phyloP scores from a whole-genome alignment of 1,140 invertebrate species.

The Diabrotica undecimpunctata region DNA sequence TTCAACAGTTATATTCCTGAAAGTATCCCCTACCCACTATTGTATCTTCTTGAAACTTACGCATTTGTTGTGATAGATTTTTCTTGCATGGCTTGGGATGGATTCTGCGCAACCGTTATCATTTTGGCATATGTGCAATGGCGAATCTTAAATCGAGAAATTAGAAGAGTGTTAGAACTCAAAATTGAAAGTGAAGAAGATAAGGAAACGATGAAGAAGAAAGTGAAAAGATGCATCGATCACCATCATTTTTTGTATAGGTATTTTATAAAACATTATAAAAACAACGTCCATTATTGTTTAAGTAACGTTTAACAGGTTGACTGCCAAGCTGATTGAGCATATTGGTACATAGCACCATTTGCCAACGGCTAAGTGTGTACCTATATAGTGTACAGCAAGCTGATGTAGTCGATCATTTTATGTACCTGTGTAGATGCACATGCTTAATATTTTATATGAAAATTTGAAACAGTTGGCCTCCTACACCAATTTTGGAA shows the following conservation, averaged over 20 bases:
- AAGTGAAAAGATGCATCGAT: constrained; percentile 7
- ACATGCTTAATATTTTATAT: no score
- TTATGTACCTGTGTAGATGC: no score
- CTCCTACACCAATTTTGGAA: no score
- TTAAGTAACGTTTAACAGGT: no score
- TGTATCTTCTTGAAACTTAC: neutral
- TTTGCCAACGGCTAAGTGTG: no score
- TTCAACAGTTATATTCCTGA: constrained; percentile 7
- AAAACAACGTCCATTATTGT: no score
- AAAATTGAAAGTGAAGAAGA: neutral
- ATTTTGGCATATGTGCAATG: constrained; percentile 3
- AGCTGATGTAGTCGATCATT: no score
- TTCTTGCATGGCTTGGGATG: neutral
- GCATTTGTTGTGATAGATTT: neutral
- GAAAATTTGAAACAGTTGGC: no score
- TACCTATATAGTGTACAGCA: no score
- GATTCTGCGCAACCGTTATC: neutral
- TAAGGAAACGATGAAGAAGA: neutral
- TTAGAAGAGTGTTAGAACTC: neutral
- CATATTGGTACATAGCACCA: no score
- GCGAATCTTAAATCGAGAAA: constrained; percentile 7
- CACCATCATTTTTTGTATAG: constrained; percentile 6
- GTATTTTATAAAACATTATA: neutral
- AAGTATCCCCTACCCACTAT: neutral
- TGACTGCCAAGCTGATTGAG: no score